Evolutionary conservation across 2,888 invertebrate species (phyloP), one percentile per base, ranked within the genome.

Genomic region (Mimumesa dahlbomi): DNA sequence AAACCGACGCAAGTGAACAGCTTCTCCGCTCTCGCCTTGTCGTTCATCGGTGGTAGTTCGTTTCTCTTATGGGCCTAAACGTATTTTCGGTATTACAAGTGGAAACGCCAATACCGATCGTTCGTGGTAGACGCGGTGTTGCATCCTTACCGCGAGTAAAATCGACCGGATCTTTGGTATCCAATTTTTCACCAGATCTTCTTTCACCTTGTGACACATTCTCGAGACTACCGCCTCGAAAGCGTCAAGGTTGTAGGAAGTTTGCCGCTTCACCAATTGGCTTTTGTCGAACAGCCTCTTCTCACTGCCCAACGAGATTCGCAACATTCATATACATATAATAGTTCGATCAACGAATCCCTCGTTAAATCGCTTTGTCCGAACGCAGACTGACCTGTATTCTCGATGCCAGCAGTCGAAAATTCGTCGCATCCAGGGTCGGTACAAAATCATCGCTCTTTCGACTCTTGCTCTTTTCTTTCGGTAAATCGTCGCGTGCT

Each of bases 1-100:
- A 94, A 94, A 0, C 94, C 94, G 0, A 97, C 93, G 81, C 96
- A 95, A 87, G 97, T 95, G 87, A 95, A 97, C 89, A 97, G 97
- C 43, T 93, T 93, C 79, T 92, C 93, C 88, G 95, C 92, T 85
- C 93, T 92, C 11, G 91, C 91, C 14, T 91, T 92, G 73, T 94
- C 93, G 48, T 92, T 91, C 0, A 93, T 91, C 71, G 93, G 92
- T 0, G 95, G 95, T 56, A 96, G 91, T 74, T 92, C 91, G 61
- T 92, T 93, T 84, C 92, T 94, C 84, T 93, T 94, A 59, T 90
- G 92, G 0, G 94, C 95, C 91, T 93, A 14, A 50, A 61, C n/a
- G n/a, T n/a, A n/a, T n/a, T n/a, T n/a, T n/a, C n/a, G n/a, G n/a
- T n/a, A n/a, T n/a, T n/a, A n/a, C n/a, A n/a, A n/a, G n/a, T n/a